Evolutionary conservation across 2,113 vertebrate species (phyloP).

Genomic region (Petroica traversi): DNA sequence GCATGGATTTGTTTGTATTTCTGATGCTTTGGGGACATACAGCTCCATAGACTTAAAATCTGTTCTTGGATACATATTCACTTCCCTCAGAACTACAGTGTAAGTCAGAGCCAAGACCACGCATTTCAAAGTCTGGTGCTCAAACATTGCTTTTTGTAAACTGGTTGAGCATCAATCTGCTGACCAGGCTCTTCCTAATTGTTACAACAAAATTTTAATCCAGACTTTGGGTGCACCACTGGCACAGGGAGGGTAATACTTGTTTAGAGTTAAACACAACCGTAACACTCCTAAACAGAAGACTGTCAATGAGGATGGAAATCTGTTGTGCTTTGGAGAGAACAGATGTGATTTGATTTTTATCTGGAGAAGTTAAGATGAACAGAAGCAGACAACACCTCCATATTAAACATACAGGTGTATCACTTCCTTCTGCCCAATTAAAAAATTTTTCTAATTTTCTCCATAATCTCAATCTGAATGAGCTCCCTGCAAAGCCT

Average conservation of each 20-base stretch:
- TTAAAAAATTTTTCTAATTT: background rate
- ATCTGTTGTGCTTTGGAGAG: background rate
- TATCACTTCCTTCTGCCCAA: background rate
- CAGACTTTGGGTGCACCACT: background rate
- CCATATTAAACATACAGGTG: background rate
- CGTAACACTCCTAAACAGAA: background rate
- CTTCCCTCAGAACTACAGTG: background rate
- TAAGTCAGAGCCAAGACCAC: background rate
- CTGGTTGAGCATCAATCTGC: background rate
- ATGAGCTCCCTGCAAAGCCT: background rate
- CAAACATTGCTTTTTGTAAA: background rate
- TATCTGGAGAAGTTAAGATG: background rate
- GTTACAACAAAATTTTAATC: background rate
- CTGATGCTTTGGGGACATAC: background rate
- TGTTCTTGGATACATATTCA: background rate
- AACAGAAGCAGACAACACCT: background rate
- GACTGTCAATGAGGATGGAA: background rate
- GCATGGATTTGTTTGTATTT: background rate
- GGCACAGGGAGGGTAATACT: background rate
- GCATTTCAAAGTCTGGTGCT: background rate
- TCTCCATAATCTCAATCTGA: background rate
- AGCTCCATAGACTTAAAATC: background rate
- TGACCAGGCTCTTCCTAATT: background rate
- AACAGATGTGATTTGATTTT: constrained; percentile 12
- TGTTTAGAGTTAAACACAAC: background rate